phyloP scores from a whole-genome alignment of 2,888 invertebrate species.

The Diarsia dahlii region DNA sequence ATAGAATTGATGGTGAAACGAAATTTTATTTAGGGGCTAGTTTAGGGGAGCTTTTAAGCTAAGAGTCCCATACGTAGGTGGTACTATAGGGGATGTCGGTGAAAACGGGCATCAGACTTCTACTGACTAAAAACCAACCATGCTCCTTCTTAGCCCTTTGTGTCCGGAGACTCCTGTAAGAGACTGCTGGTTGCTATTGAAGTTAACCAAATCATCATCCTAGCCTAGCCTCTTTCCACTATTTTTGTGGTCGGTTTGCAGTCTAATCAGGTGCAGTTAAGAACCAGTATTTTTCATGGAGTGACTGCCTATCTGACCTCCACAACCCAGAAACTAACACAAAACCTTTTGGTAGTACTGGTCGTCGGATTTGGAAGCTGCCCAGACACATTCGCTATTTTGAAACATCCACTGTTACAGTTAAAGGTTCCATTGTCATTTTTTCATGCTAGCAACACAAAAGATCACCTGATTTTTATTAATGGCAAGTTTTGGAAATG shows the following conservation, averaged over 20 bases:
- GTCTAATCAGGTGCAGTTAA: background rate
- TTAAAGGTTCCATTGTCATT: slow-evolving; percentile 37
- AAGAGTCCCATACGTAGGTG: no score
- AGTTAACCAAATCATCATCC: background rate
- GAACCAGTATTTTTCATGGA: background rate
- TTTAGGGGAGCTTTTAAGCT: no score
- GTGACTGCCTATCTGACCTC: background rate
- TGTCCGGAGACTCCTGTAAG: background rate
- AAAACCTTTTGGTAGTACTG: background rate
- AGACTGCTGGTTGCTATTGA: background rate
- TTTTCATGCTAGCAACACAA: slow-evolving; percentile 54
- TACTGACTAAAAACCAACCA: no score
- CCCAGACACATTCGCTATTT: slow-evolving; percentile 14
- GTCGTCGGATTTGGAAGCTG: background rate
- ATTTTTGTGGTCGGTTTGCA: background rate
- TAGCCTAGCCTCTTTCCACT: background rate
- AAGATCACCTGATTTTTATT: slow-evolving; percentile 58
- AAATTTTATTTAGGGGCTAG: no score
- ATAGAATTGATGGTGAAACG: no score
- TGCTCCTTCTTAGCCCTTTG: no score
- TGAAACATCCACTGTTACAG: slow-evolving; percentile 15
- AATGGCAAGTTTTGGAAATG: slow-evolving; percentile 44
- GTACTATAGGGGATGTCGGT: no score
- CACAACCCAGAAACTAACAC: background rate
- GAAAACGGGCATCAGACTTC: no score